A percentile compares a stretch with the other conserved stretches of the same genome.
phyloP scores from a whole-genome alignment of 2,888 invertebrate species.

The Diploptera punctata region DNA sequence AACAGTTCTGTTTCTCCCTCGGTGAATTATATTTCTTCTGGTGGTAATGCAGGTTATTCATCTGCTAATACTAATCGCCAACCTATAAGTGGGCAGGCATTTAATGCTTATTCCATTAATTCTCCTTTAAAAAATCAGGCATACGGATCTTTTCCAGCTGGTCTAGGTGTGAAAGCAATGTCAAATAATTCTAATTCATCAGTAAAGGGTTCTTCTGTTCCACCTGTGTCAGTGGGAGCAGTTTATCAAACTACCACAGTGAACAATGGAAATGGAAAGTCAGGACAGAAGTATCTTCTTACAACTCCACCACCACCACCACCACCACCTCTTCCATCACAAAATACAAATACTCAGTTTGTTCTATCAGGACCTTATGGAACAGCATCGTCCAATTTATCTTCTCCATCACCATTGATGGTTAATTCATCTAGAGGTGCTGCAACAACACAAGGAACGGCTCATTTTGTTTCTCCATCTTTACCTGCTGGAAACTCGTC shows the following conservation, averaged over 20 bases:
- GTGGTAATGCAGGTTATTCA: neutral
- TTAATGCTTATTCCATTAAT: neutral
- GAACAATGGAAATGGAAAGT: constrained; percentile 6
- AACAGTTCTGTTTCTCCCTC: constrained; percentile 5
- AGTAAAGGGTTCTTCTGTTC: neutral
- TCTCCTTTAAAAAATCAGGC: constrained; percentile 2
- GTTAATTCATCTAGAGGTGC: constrained; percentile 3
- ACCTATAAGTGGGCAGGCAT: neutral
- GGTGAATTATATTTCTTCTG: constrained; percentile 4
- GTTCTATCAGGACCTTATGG: constrained; percentile 12
- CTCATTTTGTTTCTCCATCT: constrained; percentile 7
- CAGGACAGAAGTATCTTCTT: constrained; percentile 18
- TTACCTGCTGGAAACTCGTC: neutral
- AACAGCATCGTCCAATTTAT: neutral
- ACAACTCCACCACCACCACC: constrained; percentile 14
- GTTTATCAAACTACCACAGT: neutral
- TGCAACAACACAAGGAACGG: neutral
- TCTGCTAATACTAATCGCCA: constrained; percentile 5
- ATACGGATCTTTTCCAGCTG: constrained; percentile 11
- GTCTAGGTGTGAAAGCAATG: constrained; percentile 16
- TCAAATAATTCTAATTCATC: neutral
- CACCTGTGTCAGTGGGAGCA: neutral
- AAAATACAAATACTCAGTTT: constrained; percentile 6
- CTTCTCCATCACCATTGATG: constrained; percentile 14
- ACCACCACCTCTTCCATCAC: neutral